Conservation (phyloP, 1,140 invertebrate species). For the Pogonomyrmex barbatus region DNA sequence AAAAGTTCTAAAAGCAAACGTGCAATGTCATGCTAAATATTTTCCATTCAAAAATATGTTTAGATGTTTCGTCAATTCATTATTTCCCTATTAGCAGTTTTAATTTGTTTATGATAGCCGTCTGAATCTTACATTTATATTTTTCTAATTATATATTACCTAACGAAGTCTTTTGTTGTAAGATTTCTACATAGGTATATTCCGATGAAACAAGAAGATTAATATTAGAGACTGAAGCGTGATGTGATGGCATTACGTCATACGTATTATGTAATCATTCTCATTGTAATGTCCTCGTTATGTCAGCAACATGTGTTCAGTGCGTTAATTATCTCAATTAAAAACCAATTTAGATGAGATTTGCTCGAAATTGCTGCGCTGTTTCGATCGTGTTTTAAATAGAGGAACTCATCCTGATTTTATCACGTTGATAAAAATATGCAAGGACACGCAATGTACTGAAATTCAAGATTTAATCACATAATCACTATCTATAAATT, state of each 20-base stretch:
- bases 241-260: constrained; percentile 33
- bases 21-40: background rate
- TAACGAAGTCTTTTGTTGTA: constrained; percentile 40
- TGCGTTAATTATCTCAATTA: constrained; percentile 55
- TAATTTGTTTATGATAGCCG: background rate
- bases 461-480: background rate
- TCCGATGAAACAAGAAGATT: constrained; percentile 19
- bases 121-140: constrained; percentile 14
- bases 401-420: constrained; percentile 25
- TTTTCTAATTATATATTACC: constrained; percentile 20
- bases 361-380: constrained; percentile 32
- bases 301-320: constrained; percentile 20
- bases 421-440: background rate
- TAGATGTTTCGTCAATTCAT: background rate
- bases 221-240: constrained; percentile 33
- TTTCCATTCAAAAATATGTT: background rate
- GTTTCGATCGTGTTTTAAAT: constrained; percentile 10
- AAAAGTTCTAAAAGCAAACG: background rate
- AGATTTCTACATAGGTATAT: background rate
- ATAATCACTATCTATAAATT: background rate
- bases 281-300: constrained; percentile 27
- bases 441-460: background rate
- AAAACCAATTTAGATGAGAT: constrained; percentile 60
- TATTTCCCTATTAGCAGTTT: background rate
- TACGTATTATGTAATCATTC: constrained; percentile 28